Base-by-base conservation (phyloP, 2,888 invertebrate genomes). In the Cataglyphis livida region DNA sequence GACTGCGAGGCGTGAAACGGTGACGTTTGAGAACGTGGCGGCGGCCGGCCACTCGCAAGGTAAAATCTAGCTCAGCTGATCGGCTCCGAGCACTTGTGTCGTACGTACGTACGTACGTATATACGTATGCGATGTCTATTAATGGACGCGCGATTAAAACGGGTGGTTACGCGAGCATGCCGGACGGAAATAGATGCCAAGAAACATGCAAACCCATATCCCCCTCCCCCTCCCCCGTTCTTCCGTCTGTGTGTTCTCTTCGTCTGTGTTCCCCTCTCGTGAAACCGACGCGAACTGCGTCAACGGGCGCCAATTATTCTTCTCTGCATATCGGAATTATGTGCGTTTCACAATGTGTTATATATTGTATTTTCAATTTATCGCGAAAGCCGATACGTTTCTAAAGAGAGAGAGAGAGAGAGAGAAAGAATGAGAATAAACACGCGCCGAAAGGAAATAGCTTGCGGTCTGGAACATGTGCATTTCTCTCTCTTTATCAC, bases 101-200 rank as follows among this genome's bases (percentile, higher is more conserved):
- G 71, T 62, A 57, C 74, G 82, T 85, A 86, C 86, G 81, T 81
- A 66, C 61, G 57, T 21, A 21, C 21, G 21, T 85, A 86, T 86
- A 81, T 84, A 84, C 57, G 81, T 81, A 66, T 64, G 57, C 65
- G 84, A 54, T 75, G 82, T 86, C 88, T 90, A 91, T 91, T 90
- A 90, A 73, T 70, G 88, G 87, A 81, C 32, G 65, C 86, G 85
- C 88, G 92, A 92, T 92, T 91, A 90, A 92, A 92, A 92, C 89
- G 90, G 90, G 86, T 89, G 92, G 92, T 92, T 93, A 92, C 91
- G 91, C 91, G 90, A 91, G 90, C 92, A 89, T 90, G 84, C 89
- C 88, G 64, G 87, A 90, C 92, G 75, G 84, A 92, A 93, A 93
- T 93, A 93, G 93, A 91, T 76, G 62, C 81, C 85, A 87, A 92